Evolutionary conservation across 2,888 invertebrate species (phyloP).

Genomic region (Amphimallon solstitiale): DNA sequence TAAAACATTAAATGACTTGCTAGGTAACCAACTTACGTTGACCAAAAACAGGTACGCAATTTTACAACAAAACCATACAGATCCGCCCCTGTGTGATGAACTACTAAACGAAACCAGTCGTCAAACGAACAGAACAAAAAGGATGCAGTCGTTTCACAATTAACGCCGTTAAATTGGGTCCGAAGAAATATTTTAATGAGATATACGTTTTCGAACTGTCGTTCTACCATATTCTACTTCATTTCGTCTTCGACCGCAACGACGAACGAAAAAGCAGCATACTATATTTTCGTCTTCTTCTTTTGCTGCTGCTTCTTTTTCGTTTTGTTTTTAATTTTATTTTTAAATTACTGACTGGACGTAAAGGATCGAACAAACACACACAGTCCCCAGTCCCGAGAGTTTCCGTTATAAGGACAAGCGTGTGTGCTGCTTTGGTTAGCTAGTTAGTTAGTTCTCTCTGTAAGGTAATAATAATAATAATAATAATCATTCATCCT

Average conservation of each 20-base stretch:
- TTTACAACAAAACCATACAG: background rate
- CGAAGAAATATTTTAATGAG: constrained; percentile 61
- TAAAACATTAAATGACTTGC: too few relatives aligned
- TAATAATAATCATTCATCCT: constrained; percentile 29
- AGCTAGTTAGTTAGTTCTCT: constrained; percentile 3
- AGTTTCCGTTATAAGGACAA: constrained; percentile 15
- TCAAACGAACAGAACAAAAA: constrained; percentile 14
- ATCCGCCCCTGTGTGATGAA: constrained; percentile 16
- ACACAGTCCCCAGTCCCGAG: background rate
- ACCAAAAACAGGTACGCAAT: background rate
- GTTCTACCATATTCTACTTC: constrained; percentile 24
- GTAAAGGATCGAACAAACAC: constrained; percentile 25
- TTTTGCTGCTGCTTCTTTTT: too few relatives aligned
- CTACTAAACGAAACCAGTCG: constrained; percentile 20
- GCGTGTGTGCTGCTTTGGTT: constrained; percentile 1
- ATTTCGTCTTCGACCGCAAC: background rate
- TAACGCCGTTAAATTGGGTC: constrained; percentile 59
- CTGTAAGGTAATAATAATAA: constrained; percentile 24
- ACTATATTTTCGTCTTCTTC: constrained; percentile 16
- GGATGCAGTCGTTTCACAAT: constrained; percentile 50
- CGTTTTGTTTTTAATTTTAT: constrained; percentile 24
- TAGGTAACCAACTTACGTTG: too few relatives aligned
- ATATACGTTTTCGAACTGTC: constrained; percentile 51
- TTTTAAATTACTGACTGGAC: constrained; percentile 26
- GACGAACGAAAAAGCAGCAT: too few relatives aligned